Conservation (phyloP, 2,797 vertebrate genomes). For the Schizopygopsis malacanthus region DNA sequence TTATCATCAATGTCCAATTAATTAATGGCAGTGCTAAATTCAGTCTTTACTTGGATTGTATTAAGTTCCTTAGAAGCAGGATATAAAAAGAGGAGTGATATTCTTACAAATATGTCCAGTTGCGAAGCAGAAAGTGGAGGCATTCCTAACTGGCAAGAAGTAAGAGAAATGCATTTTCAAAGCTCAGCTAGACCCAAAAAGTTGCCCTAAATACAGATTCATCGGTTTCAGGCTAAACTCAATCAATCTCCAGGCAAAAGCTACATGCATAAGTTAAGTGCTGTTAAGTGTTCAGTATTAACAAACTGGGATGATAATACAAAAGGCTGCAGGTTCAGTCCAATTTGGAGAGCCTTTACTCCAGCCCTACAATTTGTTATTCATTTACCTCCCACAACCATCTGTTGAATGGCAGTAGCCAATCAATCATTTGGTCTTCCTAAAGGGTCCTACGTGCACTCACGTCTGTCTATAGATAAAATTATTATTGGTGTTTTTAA, state of each 20-base stretch:
- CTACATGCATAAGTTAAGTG: neutral
- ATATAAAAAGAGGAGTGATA: neutral
- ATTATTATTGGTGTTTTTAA: neutral
- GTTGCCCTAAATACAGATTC: neutral
- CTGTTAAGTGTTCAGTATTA: neutral
- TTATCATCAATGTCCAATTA: neutral
- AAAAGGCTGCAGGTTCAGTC: slow-evolving; percentile 4
- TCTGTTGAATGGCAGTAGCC: slow-evolving; percentile 12
- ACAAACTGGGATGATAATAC: neutral
- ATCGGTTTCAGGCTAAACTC: neutral
- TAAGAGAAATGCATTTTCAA: neutral
- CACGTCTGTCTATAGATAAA: neutral
- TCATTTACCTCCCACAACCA: neutral
- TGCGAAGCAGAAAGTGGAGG: slow-evolving; percentile 3
- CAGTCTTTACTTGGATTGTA: neutral
- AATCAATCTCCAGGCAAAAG: neutral
- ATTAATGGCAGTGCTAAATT: neutral
- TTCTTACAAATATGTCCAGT: slow-evolving; percentile 1
- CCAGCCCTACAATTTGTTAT: neutral
- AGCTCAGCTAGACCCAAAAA: neutral
- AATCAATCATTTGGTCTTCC: neutral
- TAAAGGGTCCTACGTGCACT: neutral
- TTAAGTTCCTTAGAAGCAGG: neutral
- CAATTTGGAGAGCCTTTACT: neutral
- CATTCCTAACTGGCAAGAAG: neutral